Base-by-base conservation (phyloP, 2,113 vertebrate species). In the Zapus hudsonius region DNA sequence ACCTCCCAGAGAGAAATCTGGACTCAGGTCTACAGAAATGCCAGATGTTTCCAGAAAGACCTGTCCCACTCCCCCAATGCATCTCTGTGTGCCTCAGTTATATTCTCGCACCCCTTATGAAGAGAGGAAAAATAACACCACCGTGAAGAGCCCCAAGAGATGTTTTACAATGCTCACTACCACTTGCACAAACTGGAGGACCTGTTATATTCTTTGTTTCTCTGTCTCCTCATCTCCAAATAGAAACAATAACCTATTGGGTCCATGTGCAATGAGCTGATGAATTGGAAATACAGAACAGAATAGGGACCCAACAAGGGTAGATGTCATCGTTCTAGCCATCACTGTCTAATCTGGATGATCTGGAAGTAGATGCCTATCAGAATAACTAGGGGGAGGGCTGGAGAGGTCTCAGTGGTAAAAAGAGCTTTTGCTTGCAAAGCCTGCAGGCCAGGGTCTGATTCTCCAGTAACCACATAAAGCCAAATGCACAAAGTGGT, bases 1-100 rank as follows among this genome's bases (percentile, higher is more conserved):
- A n/a, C 72, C 76, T 44, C 80, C 40, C 86, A 92, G 84, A 67
- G 84, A 67, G 19, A 19, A 44, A 8, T 29, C 70, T 42, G 2
- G 38, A 55, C 78, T 31, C 31, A 16, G 83, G 29, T 33, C 80
- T 47, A 25, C 38, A 82, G 91, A 92, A 91, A 91, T 63, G 17
- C 59, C 80, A 74, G 47, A 86, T 25, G 36, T 73, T 84, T 66
- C 80, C 13, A 23, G 64, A 29, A 44, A 79, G 20, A 40, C 38
- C 59, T 42, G 27, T 13, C n/a, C 52, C 47, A 47, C 47, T 47
- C 4, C 33, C 22, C 10, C 27, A 1, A 31, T n/a, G 22, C 57
- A 27, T 31, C 61, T 69, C 15, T 8, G 0, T 88, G 23, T 31
- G 64, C 85, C 63, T 76, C 75, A 11, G n/a, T 44, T 38, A 78